These are phyloP conservation scores for Anthopleura xanthogrammica DNA, from an alignment of 92 coral and sea anemone species.

Conservation along the genomic window DNA sequence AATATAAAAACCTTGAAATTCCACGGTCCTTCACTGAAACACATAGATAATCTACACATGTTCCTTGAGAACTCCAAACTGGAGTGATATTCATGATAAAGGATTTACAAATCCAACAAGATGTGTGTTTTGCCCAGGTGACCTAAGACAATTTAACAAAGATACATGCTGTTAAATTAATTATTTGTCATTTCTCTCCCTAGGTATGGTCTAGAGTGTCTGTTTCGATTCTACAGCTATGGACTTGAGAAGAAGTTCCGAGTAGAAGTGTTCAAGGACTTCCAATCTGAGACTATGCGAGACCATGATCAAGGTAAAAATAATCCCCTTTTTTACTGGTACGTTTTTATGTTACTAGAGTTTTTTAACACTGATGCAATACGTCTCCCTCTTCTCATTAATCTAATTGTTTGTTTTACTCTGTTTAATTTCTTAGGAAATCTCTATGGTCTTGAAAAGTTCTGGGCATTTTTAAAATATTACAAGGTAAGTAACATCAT, in stretches of 20 bases:
- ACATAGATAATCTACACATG: too few relatives aligned
- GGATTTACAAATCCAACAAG: too few relatives aligned
- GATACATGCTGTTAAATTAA: too few relatives aligned
- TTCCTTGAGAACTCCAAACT: too few relatives aligned
- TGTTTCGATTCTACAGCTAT: slow-evolving; percentile 90
- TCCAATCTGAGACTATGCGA: slow-evolving; percentile 82
- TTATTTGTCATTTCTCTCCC: background rate
- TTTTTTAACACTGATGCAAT: background rate
- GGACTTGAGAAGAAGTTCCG: slow-evolving; percentile 91
- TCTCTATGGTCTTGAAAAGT: slow-evolving; percentile 95
- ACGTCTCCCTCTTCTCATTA: background rate
- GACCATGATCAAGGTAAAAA: slow-evolving; percentile 82
- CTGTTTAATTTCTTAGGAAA: slow-evolving; percentile 56
- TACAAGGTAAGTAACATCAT: slow-evolving; percentile 58
- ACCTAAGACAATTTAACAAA: too few relatives aligned
- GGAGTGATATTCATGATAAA: too few relatives aligned
- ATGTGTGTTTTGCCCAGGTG: too few relatives aligned
- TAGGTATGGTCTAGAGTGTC: slow-evolving; percentile 95
- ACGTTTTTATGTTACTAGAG: background rate
- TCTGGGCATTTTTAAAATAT: slow-evolving; percentile 98
- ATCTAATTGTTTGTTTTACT: background rate
- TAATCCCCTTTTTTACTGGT: background rate
- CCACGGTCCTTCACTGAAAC: too few relatives aligned
- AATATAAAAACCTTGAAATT: too few relatives aligned
- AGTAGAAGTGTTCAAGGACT: slow-evolving; percentile 85